phyloP scores from a whole-genome alignment of 2,113 vertebrate species.

The Cromileptes altivelis region DNA sequence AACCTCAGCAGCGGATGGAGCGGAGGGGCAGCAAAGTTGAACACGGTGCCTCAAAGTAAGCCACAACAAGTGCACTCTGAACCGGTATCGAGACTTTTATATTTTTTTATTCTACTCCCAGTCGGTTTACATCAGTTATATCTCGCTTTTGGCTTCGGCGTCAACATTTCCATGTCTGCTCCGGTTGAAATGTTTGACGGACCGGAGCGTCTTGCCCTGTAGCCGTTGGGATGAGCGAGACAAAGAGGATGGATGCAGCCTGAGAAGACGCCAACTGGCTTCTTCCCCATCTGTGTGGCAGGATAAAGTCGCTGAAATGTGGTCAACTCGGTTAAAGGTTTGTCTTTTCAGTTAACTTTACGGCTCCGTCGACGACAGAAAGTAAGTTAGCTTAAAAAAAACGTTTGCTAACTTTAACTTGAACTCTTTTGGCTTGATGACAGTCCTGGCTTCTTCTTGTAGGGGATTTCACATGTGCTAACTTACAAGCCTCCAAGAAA shows the following conservation, averaged over 20 bases:
- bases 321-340: neutral
- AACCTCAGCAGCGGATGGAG: slow-evolving; percentile 22
- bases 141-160: neutral
- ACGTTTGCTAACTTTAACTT: neutral
- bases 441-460: neutral
- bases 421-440: neutral
- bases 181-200: slow-evolving; percentile 39
- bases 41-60: neutral
- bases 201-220: slow-evolving; percentile 24
- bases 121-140: neutral
- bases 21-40: slow-evolving; percentile 48
- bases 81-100: neutral
- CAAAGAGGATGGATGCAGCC: slow-evolving; percentile 62
- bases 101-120: neutral
- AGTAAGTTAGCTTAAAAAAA: neutral
- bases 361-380: neutral
- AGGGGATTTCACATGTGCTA: neutral
- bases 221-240: slow-evolving; percentile 42
- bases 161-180: slow-evolving; percentile 1
- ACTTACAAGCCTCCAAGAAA: neutral
- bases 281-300: neutral
- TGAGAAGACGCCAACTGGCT: slow-evolving; percentile 14
- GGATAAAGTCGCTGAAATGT: neutral
- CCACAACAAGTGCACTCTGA: neutral
- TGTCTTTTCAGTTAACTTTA: neutral